Base-by-base conservation (phyloP, 2,888 invertebrate genomes). In the Caenorhabditis japonica region DNA sequence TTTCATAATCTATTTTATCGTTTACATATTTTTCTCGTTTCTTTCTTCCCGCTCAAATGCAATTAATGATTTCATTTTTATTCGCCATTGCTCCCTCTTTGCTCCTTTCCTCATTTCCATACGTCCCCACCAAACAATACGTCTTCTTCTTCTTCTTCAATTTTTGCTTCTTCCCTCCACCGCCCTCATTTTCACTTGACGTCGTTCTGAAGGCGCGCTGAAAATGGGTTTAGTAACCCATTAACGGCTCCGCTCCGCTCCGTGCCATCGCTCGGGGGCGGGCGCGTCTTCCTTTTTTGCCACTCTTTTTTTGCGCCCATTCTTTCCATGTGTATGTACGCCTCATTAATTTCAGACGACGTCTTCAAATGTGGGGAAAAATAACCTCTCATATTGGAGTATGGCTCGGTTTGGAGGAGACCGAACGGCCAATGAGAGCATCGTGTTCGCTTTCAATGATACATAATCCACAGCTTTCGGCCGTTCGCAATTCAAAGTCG, bases 341-440 rank as follows among this genome's bases (percentile, higher is more conserved):
- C n/a, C n/a, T n/a, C n/a, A n/a, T n/a, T n/a, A n/a, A n/a, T n/a
- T n/a, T n/a, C n/a, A n/a, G n/a, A n/a, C n/a, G 21, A 15, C 34
- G 33, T 36, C 25, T 38, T 49, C 55, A 55, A 56, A 80, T 81
- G 81, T 85, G 85, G 85, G 83, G 80, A 76, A 85, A 85, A 70
- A 77, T 85, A 56, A 84, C 85, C 36, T 77, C 84, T 27, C 85
- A 86, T 49, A 76, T 85, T 21, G 82, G 85, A 78, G 34, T 74
- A 30, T 83, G 82, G 81, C 66, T 85, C 25, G 83, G 83, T 10
- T 53, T 81, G 55, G 84, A 85, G n/a, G 82, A 83, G 43, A 53
- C 75, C 33, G 55, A 83, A 7, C 69, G 85, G 41, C 83, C 83
- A 23, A 81, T 80, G 77, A 41, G 81, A 13, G 72, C 76, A 5